Percentiles rank a stretch among this genome's conserved stretches.
Evolutionary conservation across 1,140 invertebrate species (phyloP).

Genomic region (Diprion similis): DNA sequence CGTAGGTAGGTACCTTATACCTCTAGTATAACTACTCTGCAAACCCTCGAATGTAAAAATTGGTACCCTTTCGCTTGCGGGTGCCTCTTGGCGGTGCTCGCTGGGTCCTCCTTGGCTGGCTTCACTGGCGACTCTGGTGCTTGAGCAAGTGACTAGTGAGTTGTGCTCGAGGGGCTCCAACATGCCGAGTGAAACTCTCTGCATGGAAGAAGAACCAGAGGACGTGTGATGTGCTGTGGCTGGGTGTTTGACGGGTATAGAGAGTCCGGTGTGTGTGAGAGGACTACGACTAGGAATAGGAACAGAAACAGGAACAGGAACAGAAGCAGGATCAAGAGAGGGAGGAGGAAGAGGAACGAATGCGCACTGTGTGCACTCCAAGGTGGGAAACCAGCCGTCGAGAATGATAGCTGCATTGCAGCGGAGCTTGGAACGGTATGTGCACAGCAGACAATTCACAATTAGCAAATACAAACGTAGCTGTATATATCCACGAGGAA

Average conservation of each 20-base stretch:
- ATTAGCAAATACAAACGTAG: slow-evolving; percentile 63
- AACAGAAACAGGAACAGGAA: slow-evolving; percentile 28
- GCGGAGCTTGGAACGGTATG: too few relatives aligned
- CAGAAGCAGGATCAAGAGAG: slow-evolving; percentile 23
- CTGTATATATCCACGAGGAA: slow-evolving; percentile 31
- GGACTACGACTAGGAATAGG: slow-evolving; percentile 27
- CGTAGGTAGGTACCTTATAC: too few relatives aligned
- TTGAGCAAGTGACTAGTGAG: slow-evolving; percentile 52
- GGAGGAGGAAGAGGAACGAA: slow-evolving; percentile 30
- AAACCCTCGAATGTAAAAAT: slow-evolving; percentile 35
- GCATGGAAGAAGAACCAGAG: neutral
- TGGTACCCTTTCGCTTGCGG: slow-evolving; percentile 47
- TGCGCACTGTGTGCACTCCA: slow-evolving; percentile 12
- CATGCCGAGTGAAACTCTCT: slow-evolving; percentile 18
- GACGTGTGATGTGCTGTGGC: neutral
- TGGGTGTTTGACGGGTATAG: neutral
- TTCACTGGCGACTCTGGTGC: slow-evolving; percentile 36
- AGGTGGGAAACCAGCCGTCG: too few relatives aligned
- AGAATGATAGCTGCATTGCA: too few relatives aligned
- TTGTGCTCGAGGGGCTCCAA: slow-evolving; percentile 51
- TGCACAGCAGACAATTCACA: slow-evolving; percentile 59
- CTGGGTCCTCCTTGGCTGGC: slow-evolving; percentile 38
- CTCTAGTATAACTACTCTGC: neutral
- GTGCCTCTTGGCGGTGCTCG: slow-evolving; percentile 47
- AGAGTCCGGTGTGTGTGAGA: neutral